phyloP scores from a whole-genome alignment of 2,888 invertebrate species.

The Agrilus biguttatus region DNA sequence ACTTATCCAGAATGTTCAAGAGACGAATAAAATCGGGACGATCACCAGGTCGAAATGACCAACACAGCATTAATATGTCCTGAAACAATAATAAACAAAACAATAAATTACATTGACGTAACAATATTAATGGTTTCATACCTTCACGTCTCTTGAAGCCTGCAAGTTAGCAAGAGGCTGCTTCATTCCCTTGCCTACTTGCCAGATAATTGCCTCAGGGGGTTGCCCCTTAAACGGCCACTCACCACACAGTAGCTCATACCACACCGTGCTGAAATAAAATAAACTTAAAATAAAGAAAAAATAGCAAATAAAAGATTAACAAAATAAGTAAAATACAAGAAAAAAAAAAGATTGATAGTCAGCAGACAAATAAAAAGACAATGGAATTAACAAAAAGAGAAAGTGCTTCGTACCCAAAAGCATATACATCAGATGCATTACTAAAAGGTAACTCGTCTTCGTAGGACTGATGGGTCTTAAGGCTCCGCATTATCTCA shows the following conservation, averaged over 20 bases:
- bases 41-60: constrained; percentile 76
- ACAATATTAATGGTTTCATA: constrained; percentile 25
- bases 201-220: constrained; percentile 94
- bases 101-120: background rate
- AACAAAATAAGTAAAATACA: background rate
- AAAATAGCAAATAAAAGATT: background rate
- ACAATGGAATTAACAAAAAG: background rate
- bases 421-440: constrained; percentile 92
- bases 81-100: no score
- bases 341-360: background rate
- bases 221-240: constrained; percentile 92
- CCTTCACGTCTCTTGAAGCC: constrained; percentile 92
- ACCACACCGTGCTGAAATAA: constrained; percentile 83
- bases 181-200: constrained; percentile 93
- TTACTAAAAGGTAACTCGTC: constrained; percentile 87
- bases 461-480: constrained; percentile 57
- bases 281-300: constrained; percentile 11
- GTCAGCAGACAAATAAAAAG: background rate
- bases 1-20: constrained; percentile 70
- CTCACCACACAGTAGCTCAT: constrained; percentile 89
- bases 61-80: constrained; percentile 95
- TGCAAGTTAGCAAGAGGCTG: constrained; percentile 88
- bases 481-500: constrained; percentile 80
- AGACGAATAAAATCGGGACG: constrained; percentile 85
- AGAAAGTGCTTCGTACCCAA: constrained; percentile 54